phyloP scores from a whole-genome alignment of 1,140 invertebrate species.

The Pogonus chalceus region DNA sequence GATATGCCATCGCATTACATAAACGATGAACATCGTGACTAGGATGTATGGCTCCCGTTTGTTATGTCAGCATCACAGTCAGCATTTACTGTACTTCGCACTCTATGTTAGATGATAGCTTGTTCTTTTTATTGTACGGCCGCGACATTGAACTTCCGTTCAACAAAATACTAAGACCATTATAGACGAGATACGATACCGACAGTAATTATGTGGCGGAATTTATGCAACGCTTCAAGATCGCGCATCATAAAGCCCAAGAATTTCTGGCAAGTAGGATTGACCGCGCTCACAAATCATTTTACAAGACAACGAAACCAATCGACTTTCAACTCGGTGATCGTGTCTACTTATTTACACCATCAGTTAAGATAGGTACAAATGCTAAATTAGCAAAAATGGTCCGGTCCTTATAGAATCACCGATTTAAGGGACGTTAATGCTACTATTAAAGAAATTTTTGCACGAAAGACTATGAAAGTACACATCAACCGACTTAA shows the following conservation, averaged over 20 bases:
- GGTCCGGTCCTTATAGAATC: conserved; percentile 12
- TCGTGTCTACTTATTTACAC: conserved; percentile 10
- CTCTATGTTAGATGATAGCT: conserved; percentile 21
- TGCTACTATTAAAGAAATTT: conserved; percentile 9
- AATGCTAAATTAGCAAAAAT: conserved; percentile 9
- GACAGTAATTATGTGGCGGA: conserved; percentile 15
- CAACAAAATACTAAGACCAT: conserved; percentile 15
- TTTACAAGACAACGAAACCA: conserved; percentile 8
- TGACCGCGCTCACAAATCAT: conserved; percentile 2
- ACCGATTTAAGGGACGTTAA: conserved; percentile 6
- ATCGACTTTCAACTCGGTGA: conserved; percentile 11
- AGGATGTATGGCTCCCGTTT: conserved; percentile 26
- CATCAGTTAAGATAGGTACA: conserved; percentile 8
- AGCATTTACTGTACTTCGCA: conserved; percentile 25
- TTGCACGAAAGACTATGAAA: conserved; percentile 4
- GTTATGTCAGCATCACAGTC: conserved; percentile 13
- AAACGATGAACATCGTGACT: conserved; percentile 21
- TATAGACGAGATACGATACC: conserved; percentile 11
- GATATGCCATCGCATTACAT: conserved; percentile 16
- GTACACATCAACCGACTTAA: conserved; percentile 14
- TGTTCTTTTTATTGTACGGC: conserved; percentile 18
- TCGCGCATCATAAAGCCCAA: conserved; percentile 11
- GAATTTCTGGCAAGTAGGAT: conserved; percentile 1
- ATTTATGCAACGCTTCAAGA: conserved; percentile 10
- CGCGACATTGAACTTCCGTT: conserved; percentile 15